Conservation (phyloP, 1,140 invertebrate genomes). For the Sinonovacula constricta region DNA sequence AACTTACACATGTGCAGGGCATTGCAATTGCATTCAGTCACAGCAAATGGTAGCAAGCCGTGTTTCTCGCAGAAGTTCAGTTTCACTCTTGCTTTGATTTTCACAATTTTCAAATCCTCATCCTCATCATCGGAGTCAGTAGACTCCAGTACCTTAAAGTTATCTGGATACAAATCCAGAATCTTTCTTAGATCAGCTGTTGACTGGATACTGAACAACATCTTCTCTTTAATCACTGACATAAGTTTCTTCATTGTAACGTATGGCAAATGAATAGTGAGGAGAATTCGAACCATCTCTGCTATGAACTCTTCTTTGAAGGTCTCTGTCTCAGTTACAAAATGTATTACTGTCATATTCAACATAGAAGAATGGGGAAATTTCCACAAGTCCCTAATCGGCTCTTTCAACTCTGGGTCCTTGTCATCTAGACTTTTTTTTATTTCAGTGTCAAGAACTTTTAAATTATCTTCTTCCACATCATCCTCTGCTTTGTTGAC, state of each 20-base stretch:
- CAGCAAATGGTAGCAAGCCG: conserved; percentile 44
- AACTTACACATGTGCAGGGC: conserved; percentile 44
- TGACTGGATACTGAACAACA: conserved; percentile 24
- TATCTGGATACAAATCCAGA: conserved; percentile 44
- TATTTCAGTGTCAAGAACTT: not conserved
- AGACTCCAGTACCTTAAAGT: conserved; percentile 27
- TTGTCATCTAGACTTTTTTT: conserved; percentile 23
- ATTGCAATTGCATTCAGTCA: conserved; percentile 47
- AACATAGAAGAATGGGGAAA: conserved; percentile 36
- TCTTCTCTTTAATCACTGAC: conserved; percentile 41
- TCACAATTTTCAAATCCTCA: conserved; percentile 9
- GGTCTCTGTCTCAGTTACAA: conserved; percentile 46
- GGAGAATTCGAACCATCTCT: conserved; percentile 39
- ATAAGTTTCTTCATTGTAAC: conserved; percentile 47
- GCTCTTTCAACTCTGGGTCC: conserved; percentile 40
- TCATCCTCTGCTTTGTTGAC: conserved; percentile 15
- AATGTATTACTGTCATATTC: conserved; percentile 45
- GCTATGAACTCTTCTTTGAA: conserved; percentile 48
- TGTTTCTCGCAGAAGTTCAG: conserved; percentile 46
- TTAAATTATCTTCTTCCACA: not conserved
- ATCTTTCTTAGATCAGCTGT: conserved; percentile 36
- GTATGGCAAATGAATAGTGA: conserved; percentile 41
- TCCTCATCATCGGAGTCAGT: conserved; percentile 50
- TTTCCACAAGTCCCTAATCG: conserved; percentile 38
- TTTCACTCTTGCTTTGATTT: conserved; percentile 43